Conservation (phyloP, 2,113 vertebrate genomes). For the Myotis davidii region DNA sequence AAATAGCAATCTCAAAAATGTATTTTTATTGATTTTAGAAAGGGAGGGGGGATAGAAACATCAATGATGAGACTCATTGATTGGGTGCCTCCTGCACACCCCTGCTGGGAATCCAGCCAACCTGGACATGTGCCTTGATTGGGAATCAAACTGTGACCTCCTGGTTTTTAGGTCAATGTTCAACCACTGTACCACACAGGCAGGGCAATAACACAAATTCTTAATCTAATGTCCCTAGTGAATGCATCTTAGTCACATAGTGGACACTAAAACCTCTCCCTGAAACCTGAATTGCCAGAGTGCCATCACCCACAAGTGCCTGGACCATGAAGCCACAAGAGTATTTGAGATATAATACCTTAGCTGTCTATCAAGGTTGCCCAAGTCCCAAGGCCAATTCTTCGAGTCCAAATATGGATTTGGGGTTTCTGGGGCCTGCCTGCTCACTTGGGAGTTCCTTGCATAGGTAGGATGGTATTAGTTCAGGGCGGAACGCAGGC, state of each 20-base stretch:
- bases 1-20: not conserved
- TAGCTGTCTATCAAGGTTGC: not conserved
- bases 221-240: not conserved
- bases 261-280: not conserved
- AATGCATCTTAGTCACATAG: not conserved
- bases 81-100: no score
- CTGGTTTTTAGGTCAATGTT: no score
- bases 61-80: no score
- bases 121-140: no score
- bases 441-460: not conserved
- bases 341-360: not conserved
- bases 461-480: no score
- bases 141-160: no score
- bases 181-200: no score
- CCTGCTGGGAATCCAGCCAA: no score
- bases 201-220: not conserved
- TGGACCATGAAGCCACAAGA: not conserved
- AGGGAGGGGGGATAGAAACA: no score
- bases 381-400: not conserved
- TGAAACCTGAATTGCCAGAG: not conserved
- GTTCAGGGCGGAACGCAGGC: not conserved
- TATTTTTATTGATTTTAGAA: no score
- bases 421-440: not conserved
- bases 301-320: no score
- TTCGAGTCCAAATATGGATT: not conserved